These are phyloP conservation scores for Trypoxylon attenuatum DNA, from an alignment of 2,888 invertebrate genomes.

Conservation along the genomic window DNA sequence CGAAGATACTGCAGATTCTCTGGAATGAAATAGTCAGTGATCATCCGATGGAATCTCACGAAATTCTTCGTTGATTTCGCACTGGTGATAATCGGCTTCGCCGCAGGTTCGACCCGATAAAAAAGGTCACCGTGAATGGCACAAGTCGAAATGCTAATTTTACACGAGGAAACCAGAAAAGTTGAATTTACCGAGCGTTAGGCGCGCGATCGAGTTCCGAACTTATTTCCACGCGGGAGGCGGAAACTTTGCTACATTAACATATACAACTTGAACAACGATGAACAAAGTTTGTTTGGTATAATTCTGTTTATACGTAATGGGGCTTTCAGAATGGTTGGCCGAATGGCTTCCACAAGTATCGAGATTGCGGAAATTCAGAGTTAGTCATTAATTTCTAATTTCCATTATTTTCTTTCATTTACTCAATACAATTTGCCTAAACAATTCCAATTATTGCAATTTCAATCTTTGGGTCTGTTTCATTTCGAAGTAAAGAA, in stretches of 20 bases:
- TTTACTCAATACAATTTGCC: no score
- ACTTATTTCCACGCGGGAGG: conserved; percentile 1
- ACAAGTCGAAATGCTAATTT: not conserved
- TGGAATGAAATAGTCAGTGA: conserved; percentile 71
- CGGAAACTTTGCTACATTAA: not conserved
- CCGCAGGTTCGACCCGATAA: no score
- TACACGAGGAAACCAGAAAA: not conserved
- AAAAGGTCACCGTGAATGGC: no score
- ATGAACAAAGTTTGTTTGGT: not conserved
- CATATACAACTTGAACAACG: conserved; percentile 6
- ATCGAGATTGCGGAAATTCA: no score
- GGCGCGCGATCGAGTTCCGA: not conserved
- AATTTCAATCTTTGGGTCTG: no score
- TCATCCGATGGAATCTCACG: no score
- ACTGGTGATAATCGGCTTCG: no score
- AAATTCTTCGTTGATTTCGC: not conserved
- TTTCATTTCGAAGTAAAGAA: no score
- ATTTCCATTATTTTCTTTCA: no score
- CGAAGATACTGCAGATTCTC: conserved; percentile 93
- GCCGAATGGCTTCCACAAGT: not conserved
- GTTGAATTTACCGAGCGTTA: no score
- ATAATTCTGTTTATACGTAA: not conserved
- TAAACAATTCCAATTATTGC: no score
- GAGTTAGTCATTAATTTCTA: no score
- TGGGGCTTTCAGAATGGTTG: not conserved